Evolutionary conservation across 2,888 invertebrate genomes (phyloP).

Genomic region (Calameuta filiformis): DNA sequence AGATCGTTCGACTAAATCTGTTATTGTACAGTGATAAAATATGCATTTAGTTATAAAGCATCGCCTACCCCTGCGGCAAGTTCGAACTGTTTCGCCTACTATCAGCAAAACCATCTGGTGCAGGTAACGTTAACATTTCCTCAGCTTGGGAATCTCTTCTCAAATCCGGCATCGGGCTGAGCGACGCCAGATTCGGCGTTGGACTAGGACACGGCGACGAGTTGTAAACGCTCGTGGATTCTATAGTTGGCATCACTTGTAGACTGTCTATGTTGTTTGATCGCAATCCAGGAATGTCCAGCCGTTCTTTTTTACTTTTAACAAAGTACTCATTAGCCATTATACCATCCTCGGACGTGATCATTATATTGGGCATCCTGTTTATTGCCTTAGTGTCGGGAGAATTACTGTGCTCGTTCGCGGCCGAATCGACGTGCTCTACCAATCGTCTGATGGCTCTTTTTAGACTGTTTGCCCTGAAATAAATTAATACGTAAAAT

Average conservation of each 20-base stretch:
- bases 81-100: constrained; percentile 71
- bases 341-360: constrained; percentile 39
- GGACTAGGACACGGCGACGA: constrained; percentile 69
- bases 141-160: constrained; percentile 73
- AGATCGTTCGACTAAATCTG: background rate
- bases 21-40: background rate
- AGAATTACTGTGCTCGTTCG: constrained; percentile 70
- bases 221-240: constrained; percentile 65
- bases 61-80: constrained; percentile 24
- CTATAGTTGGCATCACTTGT: constrained; percentile 61
- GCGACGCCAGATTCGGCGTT: constrained; percentile 70
- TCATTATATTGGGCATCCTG: constrained; percentile 43
- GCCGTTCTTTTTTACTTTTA: constrained; percentile 33
- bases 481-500: too few species aligned
- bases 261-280: constrained; percentile 40
- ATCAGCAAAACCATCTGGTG: constrained; percentile 86
- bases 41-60: background rate
- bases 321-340: background rate
- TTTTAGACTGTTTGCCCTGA: constrained; percentile 84
- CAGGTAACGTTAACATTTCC: constrained; percentile 74
- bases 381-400: constrained; percentile 51
- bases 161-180: constrained; percentile 76
- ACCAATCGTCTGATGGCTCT: constrained; percentile 83
- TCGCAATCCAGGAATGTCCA: constrained; percentile 43
- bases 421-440: constrained; percentile 80